phyloP scores from a whole-genome alignment of 2,888 invertebrate genomes.

The Scaptomyza polygonia region DNA sequence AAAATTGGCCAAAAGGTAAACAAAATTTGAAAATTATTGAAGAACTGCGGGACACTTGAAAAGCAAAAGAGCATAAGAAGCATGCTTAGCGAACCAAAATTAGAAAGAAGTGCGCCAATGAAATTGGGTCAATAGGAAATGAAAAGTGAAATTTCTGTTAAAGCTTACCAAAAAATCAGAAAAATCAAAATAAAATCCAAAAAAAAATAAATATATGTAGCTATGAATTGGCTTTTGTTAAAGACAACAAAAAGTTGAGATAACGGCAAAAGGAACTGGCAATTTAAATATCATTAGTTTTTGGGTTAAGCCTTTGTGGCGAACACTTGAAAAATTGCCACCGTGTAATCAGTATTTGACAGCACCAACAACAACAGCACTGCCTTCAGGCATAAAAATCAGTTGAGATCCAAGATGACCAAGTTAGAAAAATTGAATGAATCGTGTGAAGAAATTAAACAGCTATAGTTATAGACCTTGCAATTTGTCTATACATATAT shows the following conservation, averaged over 20 bases:
- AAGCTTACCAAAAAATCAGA: slow-evolving; percentile 15
- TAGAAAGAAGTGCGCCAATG: slow-evolving; percentile 74
- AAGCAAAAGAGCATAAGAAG: slow-evolving; percentile 41
- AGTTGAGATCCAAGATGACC: slow-evolving; percentile 39
- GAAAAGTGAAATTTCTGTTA: slow-evolving; percentile 80
- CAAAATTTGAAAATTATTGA: slow-evolving; percentile 29
- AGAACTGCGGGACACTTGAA: slow-evolving; percentile 73
- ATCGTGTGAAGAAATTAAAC: slow-evolving; percentile 31
- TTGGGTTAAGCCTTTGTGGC: slow-evolving; percentile 74
- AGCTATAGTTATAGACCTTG: slow-evolving; percentile 4
- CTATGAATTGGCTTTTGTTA: slow-evolving; percentile 47
- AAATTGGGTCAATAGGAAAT: slow-evolving; percentile 81
- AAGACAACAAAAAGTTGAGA: slow-evolving; percentile 3
- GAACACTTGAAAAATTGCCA: slow-evolving; percentile 76
- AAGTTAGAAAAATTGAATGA: slow-evolving; percentile 30
- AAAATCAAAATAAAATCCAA: background rate
- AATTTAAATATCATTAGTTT: slow-evolving; percentile 80
- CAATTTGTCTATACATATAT: slow-evolving; percentile 7
- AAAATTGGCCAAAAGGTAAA: slow-evolving; percentile 3
- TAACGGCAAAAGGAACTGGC: slow-evolving; percentile 72
- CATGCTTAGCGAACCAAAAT: slow-evolving; percentile 52
- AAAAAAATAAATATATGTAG: slow-evolving; percentile 22
- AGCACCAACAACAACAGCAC: slow-evolving; percentile 50
- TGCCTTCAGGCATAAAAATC: slow-evolving; percentile 32
- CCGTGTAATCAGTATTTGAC: slow-evolving; percentile 76